Base-by-base conservation (phyloP, 1,140 invertebrate species). In the Platorchestia sp. region DNA sequence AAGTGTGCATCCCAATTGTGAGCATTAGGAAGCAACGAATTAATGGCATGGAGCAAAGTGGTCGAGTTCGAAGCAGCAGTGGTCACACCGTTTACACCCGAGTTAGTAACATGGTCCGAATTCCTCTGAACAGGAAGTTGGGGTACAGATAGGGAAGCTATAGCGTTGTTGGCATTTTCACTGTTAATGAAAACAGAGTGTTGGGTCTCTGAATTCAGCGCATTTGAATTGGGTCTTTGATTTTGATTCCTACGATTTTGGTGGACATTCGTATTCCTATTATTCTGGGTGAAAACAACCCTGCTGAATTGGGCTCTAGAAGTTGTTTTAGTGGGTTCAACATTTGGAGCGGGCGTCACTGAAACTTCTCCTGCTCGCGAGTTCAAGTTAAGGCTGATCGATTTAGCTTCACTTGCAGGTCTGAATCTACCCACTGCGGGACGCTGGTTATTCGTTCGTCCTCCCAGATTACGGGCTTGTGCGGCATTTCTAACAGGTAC, bases 1-100 rank as follows among this genome's bases (percentile, higher is more conserved):
- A 93, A 44, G 44, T 93, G 91, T 5, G 91, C 91, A 47, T 93
- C 91, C 91, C 91, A 93, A 47, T 93, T 93, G 40, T 93, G 91
- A 45, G 91, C 91, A 7, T 93, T 36, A 45, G 91, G 91, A 45
- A 93, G 91, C 91, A 93, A 36, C 6, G 91, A 93, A 10, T 42
- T 93, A 44, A 93, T 47, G 6, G 91, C 43, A 45, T 22, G 5
- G 36, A 93, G 91, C 43, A 93, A 44, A 40, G 91, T 14, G 7
- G 43, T 44, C 10, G 91, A 47, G 87, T 89, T 27, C 10, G 87
- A 89, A 1, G 59, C 27, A 75, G 59, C 1, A 42, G 87, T 42
- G 14, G 87, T 42, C 7, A 44, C 41, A 41, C 41, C 87, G 27
- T 36, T 42, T 42, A 44, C 87, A 89, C 87, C 87, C 87, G 87